Base-by-base conservation (phyloP, 2,888 invertebrate species). In the Agrotis segetum region DNA sequence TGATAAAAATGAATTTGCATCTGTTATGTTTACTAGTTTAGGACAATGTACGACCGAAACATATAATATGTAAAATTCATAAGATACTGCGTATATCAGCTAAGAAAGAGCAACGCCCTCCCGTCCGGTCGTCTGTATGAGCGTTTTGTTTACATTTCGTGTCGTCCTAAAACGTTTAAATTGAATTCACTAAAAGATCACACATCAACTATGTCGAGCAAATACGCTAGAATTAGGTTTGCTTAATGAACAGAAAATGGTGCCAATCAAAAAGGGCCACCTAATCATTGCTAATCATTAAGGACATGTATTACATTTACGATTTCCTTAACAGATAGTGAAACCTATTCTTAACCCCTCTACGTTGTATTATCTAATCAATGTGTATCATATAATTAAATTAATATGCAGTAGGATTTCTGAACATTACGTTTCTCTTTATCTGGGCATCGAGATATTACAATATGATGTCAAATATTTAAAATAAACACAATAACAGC, bases 81-180 rank as follows among this genome's bases (percentile, higher is more conserved):
- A 70, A 79, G 82, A 84, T 81, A 85, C 81, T 81, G 80, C 77
- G 83, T 88, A 83, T 89, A 89, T 91, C 89, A 87, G 84, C 79
- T 75, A 78, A 84, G 86, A 85, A 88, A 89, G 95, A 92, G 91
- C 93, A 95, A 92, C 85, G 95, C 84, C 93, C 95, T 90, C 88
- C 67, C 89, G 94, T 88, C 94, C 95, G 95, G 93, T 90, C 95
- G 89, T 87, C 86, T 88, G 86, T 83, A 79, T 85, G 76, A 77
- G 85, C 66, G 79, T 87, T 87, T 87, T 94, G 93, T 94, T 93
- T 92, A 93, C 90, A 85, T 90, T 88, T 89, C 80, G 86, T 87
- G 86, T 88, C 85, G 82, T 90, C 89, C 85, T 93, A 94, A 92
- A 90, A 88, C 85, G 85, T 87, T 87, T 85, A 84, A 85, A 55